A percentile compares a stretch with the other conserved stretches of the same genome.
phyloP scores from a whole-genome alignment of 2,797 vertebrate species.

The Moxostoma hubbsi region DNA sequence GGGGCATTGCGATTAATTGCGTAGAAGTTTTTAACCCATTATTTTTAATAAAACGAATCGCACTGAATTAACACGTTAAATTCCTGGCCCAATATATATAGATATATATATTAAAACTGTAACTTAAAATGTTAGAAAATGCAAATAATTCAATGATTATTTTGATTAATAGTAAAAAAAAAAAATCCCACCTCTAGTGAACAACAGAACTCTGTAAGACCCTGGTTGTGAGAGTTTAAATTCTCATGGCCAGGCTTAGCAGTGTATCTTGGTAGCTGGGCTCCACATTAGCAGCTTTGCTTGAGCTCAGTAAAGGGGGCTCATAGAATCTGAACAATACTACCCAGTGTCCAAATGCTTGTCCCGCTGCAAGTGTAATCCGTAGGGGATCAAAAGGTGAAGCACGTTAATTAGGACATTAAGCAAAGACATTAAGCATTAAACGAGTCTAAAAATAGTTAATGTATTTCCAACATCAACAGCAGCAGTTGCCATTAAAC shows the following conservation, averaged over 20 bases:
- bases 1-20: too few species aligned
- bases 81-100: too few species aligned
- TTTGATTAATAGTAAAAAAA: too few species aligned
- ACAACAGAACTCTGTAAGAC: slow-evolving; percentile 20
- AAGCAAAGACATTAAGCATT: slow-evolving; percentile 63
- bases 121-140: too few species aligned
- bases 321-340: slow-evolving; percentile 59
- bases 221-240: slow-evolving; percentile 24
- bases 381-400: slow-evolving; percentile 62
- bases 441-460: slow-evolving; percentile 63
- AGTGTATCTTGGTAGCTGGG: slow-evolving; percentile 49
- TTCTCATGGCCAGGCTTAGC: slow-evolving; percentile 46
- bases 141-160: too few species aligned
- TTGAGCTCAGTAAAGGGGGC: slow-evolving; percentile 52
- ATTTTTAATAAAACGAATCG: too few species aligned
- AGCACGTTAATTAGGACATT: slow-evolving; percentile 54
- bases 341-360: slow-evolving; percentile 48
- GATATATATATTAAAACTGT: too few species aligned
- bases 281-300: slow-evolving; percentile 58
- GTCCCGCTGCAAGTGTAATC: slow-evolving; percentile 55
- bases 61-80: too few species aligned
- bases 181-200: too few species aligned
- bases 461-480: slow-evolving; percentile 47
- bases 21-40: too few species aligned
- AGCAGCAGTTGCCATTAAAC: slow-evolving; percentile 65